phyloP scores from a whole-genome alignment of 2,797 vertebrate genomes.

The Danio choprae region DNA sequence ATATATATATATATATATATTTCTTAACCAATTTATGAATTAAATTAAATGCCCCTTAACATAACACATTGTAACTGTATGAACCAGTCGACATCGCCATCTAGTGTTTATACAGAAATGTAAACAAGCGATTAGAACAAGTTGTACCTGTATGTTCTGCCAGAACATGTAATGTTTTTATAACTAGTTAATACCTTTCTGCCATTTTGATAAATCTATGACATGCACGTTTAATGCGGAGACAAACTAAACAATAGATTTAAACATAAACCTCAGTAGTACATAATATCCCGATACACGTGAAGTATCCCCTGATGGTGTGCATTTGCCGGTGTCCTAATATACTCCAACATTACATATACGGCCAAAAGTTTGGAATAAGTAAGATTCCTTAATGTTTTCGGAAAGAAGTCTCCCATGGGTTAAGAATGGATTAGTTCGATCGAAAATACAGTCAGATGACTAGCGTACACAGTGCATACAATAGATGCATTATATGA shows the following conservation, averaged over 20 bases:
- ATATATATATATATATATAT: no score
- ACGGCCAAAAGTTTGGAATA: not conserved
- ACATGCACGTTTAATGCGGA: not conserved
- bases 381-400: not conserved
- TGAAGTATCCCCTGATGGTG: not conserved
- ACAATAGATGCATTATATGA: no score
- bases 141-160: not conserved
- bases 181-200: not conserved
- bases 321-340: not conserved
- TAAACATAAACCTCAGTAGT: not conserved
- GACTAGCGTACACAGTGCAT: no score
- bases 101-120: conserved; percentile 8
- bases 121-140: not conserved
- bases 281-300: not conserved
- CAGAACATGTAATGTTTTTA: not conserved
- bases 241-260: not conserved
- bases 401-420: not conserved
- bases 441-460: no score
- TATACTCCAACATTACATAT: not conserved
- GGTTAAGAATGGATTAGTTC: no score
- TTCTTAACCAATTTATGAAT: no score
- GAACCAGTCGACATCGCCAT: conserved; percentile 1
- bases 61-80: no score
- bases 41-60: no score
- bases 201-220: not conserved